Base-by-base conservation (phyloP, 2,797 vertebrate genomes). In the Atherinosoma microstoma region DNA sequence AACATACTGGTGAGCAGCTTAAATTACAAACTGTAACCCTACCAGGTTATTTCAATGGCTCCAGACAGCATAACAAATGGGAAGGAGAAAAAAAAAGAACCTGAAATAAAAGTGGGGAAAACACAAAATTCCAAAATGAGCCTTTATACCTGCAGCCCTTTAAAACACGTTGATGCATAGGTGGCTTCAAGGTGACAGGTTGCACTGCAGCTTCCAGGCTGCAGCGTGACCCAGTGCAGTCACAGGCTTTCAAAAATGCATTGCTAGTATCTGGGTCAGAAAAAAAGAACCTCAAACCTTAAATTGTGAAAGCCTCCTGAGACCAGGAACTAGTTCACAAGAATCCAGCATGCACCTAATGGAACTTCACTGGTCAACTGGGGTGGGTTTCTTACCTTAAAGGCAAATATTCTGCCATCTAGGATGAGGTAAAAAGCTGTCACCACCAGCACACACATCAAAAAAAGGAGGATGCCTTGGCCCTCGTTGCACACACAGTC, bases 111-210 rank as follows among this genome's bases (percentile, higher is more conserved):
- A 24, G 6, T 32, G 3, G 24, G 18, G 22, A 63, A 38, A 60
- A 67, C 24, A 4, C 11, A 0, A 11, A 29, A 45, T 27, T 16
- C 22, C 22, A 9, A 18, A 16, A 11, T 11, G 22, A 16, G 20
- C 6, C 49, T 27, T 58, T 59, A 60, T 62, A 40, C 42, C 53
- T 68, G 75, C 38, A 27, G 56, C 15, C 11, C 22, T 69, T 38
- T 38, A n/a, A 57, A 4, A 4, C 16, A 45, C 40, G 3, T 3
- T 42, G 29, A 58, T 29, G 24, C 18, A 53, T 66, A 63, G 38
- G 78, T 45, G 70, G 73, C 67, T 76, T 80, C 79, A 85, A 83
- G 78, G 79, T 83, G 81, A 87, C 73, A 57, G 80, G 54, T 68
- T 51, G 16, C 2, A 29, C 11, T 64, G 66, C 64, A 58, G 66